Percentiles rank a stretch among this genome's conserved stretches.
phyloP scores from a whole-genome alignment of 2,797 vertebrate species.

The Tragelaphus oryx region DNA sequence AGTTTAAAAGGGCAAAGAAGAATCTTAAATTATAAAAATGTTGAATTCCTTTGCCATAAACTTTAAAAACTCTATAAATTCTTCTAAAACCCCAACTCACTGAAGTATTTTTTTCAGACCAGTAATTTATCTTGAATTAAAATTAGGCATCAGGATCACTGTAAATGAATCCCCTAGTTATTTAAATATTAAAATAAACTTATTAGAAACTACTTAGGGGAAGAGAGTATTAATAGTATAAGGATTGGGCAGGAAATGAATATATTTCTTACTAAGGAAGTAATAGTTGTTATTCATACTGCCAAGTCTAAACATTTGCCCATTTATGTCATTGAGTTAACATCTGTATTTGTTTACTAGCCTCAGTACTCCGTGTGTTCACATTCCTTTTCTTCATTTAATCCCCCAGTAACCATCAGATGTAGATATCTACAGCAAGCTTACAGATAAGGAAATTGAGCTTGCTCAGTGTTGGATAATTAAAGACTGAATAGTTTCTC shows the following conservation, averaged over 20 bases:
- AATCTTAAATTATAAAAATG: slow-evolving; percentile 16
- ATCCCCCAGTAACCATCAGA: not conserved
- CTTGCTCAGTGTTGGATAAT: not conserved
- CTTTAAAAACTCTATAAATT: not conserved
- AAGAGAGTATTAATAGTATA: not conserved
- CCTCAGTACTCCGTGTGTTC: not conserved
- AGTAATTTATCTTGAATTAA: not conserved
- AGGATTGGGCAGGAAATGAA: not conserved
- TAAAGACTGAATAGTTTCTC: not conserved
- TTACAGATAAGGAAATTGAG: not conserved
- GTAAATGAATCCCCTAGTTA: not conserved
- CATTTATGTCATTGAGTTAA: not conserved
- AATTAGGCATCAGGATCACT: not conserved
- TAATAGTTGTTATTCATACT: not conserved
- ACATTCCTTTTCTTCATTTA: not conserved
- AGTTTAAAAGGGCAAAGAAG: not conserved
- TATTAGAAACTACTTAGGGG: not conserved
- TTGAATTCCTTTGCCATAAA: not conserved
- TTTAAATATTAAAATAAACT: not conserved
- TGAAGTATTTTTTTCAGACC: not conserved
- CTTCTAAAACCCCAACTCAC: not conserved
- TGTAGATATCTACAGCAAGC: not conserved
- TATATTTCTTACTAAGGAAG: slow-evolving; percentile 10
- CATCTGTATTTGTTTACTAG: not conserved
- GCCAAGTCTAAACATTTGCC: not conserved